Evolutionary conservation across 1,140 invertebrate species (phyloP).

Genomic region (Calosoma granatense): DNA sequence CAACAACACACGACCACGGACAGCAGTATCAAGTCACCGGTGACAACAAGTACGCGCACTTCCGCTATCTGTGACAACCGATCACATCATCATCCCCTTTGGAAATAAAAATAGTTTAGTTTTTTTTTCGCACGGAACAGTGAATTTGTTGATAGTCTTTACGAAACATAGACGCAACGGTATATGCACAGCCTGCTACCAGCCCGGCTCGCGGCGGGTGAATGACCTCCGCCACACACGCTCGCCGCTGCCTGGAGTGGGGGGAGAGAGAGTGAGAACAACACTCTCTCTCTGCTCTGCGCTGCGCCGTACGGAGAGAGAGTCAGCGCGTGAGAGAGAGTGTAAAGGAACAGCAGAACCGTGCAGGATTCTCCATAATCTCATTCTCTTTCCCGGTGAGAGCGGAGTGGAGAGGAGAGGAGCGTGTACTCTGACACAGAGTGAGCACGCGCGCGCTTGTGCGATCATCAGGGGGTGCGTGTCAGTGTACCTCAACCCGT

Average conservation of each 20-base stretch:
- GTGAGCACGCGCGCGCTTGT: background rate
- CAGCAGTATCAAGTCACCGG: too few species aligned
- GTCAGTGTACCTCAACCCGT: background rate
- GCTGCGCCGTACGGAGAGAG: background rate
- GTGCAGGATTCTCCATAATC: too few species aligned
- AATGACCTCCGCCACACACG: background rate
- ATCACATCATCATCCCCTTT: too few species aligned
- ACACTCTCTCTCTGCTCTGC: too few species aligned
- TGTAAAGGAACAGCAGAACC: background rate
- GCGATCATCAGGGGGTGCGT: background rate
- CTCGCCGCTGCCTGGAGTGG: background rate
- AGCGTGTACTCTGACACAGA: too few species aligned
- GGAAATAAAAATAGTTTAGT: background rate
- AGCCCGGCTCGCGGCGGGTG: background rate
- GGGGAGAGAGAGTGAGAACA: too few species aligned
- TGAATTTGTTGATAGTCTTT: background rate
- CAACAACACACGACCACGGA: too few species aligned
- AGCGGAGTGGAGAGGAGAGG: background rate
- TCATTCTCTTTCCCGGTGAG: too few species aligned
- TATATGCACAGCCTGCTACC: background rate
- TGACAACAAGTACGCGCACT: too few species aligned
- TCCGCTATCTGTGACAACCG: too few species aligned
- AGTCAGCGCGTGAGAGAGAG: background rate
- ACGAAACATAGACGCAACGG: background rate
- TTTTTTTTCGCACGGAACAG: background rate